Percentiles rank a stretch among this genome's conserved stretches.
phyloP scores from a whole-genome alignment of 2,113 vertebrate species.

The Chloropsis hardwickii region DNA sequence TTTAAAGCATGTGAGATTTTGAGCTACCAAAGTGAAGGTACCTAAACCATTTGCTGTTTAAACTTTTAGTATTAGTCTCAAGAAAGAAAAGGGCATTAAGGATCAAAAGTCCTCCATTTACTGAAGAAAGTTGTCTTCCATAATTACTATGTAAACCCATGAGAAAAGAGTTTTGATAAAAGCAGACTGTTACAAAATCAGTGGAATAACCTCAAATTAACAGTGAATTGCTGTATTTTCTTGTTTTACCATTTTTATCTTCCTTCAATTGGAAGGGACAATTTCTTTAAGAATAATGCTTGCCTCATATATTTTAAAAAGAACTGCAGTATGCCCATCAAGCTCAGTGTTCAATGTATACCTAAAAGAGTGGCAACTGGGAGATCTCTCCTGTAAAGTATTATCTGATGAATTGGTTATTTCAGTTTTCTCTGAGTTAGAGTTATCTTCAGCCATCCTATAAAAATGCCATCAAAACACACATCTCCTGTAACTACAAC shows the following conservation, averaged over 20 bases:
- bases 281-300: background rate
- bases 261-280: background rate
- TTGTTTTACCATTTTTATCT: background rate
- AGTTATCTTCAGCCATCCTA: background rate
- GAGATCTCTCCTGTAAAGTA: background rate
- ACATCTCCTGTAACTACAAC: background rate
- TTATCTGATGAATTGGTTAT: background rate
- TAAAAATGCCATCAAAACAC: background rate
- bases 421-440: background rate
- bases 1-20: background rate
- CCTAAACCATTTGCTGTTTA: background rate
- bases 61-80: background rate
- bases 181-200: background rate
- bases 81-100: background rate
- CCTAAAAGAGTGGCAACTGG: background rate
- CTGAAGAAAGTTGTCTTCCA: background rate
- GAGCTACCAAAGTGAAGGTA: background rate
- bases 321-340: background rate
- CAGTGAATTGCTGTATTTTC: background rate
- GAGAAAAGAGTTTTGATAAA: background rate
- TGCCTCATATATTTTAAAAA: background rate
- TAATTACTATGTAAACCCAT: background rate
- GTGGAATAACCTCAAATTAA: background rate
- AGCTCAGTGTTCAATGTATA: background rate
- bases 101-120: background rate